Evolutionary conservation across 1,140 invertebrate genomes (phyloP), one percentile per base, ranked within the genome.

Genomic region (Hydropsyche tenuis): DNA sequence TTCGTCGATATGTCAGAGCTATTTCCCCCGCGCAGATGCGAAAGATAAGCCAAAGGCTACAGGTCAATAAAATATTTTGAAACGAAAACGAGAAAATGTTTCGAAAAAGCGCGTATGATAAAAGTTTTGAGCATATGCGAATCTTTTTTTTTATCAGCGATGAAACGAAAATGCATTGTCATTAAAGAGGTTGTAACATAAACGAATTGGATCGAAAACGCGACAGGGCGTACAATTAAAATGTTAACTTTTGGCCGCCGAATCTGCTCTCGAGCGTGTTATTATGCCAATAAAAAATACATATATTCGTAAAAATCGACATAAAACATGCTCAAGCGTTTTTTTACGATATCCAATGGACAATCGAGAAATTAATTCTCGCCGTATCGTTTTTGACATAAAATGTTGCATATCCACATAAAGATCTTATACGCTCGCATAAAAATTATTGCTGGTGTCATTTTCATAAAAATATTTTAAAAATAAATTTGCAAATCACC

Each of bases 271-370:
- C 20, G 22, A 14, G 16, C 23, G 20, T 37, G 56, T 20, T 22
- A 60, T 60, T 60, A 60, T 25, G 20, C 30, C 56, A 60, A 60
- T 60, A 60, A 60, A 60, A 60, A 60, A 27, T 60, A 14, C 56
- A 60, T 60, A 60, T 25, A 60, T 60, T 60, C 23, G 22, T 7
- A 5, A 25, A 60, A 60, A 60, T 60, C n/a, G 56, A 14, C 20
- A 60, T 60, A 60, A 60, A 60, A 23, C 22, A 60, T 7, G 1
- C 23, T 18, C 22, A n/a, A 12, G 20, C 56, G 3, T 6, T 20
- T 22, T 12, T 23, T 3, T 6, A 62, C 14, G 56, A 20, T 62
- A 20, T 23, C 56, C 4, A 37, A 4, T 9, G 30, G 30, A 37
- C 30, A 9, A 37, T 37, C 30, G 30, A 37, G 30, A 9, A 37